A percentile compares a stretch with the other conserved stretches of the same genome.
These are phyloP conservation scores for Pheucticus melanocephalus DNA, from an alignment of 2,113 vertebrate species.

Conservation along the genomic window DNA sequence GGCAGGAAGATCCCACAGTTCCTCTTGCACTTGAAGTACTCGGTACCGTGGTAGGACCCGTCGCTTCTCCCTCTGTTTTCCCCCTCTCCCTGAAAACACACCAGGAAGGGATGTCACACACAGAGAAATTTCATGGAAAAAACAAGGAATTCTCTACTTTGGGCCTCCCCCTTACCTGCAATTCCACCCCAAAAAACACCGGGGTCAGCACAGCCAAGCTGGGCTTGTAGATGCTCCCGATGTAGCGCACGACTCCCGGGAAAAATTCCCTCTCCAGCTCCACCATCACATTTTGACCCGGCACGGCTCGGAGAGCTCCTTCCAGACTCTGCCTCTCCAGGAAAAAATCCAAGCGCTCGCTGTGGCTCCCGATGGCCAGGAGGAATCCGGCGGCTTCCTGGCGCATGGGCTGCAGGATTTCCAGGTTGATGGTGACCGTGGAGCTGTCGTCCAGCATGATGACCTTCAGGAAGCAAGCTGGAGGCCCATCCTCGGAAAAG, in stretches of 20 bases:
- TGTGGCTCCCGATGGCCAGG: conserved; percentile 33
- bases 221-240: conserved; percentile 52
- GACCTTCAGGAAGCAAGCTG: conserved; percentile 17
- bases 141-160: rapidly evolving
- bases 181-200: conserved; percentile 77
- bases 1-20: conserved; percentile 77
- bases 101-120: not conserved
- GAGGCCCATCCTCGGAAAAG: rapidly evolving
- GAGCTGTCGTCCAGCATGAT: rapidly evolving
- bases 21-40: conserved; percentile 67
- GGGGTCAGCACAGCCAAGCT: not conserved
- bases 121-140: not conserved
- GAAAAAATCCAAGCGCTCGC: conserved; percentile 68
- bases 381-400: conserved; percentile 59
- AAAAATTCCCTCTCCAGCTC: conserved; percentile 33
- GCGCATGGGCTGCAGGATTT: conserved; percentile 26
- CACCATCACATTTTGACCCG: conserved; percentile 50
- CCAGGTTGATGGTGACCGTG: not conserved
- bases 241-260: conserved; percentile 71
- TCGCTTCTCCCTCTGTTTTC: conserved; percentile 64
- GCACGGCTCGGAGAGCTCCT: conserved; percentile 12
- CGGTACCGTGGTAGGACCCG: not conserved
- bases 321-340: conserved; percentile 35
- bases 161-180: conserved; percentile 70
- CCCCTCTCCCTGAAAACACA: conserved; percentile 66